Evolutionary conservation across 2,797 vertebrate genomes (phyloP).

Genomic region (Gambelia wislizenii): DNA sequence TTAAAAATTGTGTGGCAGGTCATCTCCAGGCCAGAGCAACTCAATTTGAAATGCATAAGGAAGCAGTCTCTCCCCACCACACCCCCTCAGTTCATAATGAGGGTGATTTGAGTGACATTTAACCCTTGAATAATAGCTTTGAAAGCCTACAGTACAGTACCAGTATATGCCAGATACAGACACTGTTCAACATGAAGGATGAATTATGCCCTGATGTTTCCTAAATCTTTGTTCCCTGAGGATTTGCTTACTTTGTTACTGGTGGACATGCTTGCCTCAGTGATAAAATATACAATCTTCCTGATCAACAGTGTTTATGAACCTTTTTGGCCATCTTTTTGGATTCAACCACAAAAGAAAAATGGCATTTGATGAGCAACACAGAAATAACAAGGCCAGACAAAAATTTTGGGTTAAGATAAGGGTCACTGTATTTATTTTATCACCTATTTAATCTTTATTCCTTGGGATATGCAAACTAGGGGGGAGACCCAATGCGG

Average conservation of each 20-base stretch:
- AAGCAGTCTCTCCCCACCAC: slow-evolving; percentile 62
- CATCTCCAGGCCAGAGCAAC: slow-evolving; percentile 80
- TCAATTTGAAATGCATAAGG: slow-evolving; percentile 79
- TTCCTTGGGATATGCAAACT: no score
- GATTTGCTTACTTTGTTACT: slow-evolving; percentile 72
- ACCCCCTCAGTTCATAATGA: slow-evolving; percentile 72
- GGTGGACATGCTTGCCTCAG: slow-evolving; percentile 69
- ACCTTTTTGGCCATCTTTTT: slow-evolving; percentile 67
- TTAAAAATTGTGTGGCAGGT: slow-evolving; percentile 80
- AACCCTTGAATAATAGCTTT: slow-evolving; percentile 80
- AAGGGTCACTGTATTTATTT: no score
- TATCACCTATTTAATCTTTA: no score
- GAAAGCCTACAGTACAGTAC: slow-evolving; percentile 55
- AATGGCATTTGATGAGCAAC: slow-evolving; percentile 70
- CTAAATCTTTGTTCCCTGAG: slow-evolving; percentile 61
- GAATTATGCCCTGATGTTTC: slow-evolving; percentile 60
- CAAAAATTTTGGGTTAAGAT: no score
- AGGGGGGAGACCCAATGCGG: no score
- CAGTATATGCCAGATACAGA: slow-evolving; percentile 41
- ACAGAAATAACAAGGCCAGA: no score
- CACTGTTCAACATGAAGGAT: slow-evolving; percentile 67
- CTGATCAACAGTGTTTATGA: slow-evolving; percentile 75
- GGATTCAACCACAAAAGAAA: slow-evolving; percentile 81
- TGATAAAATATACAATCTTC: slow-evolving; percentile 73
- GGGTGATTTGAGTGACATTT: slow-evolving; percentile 79